phyloP scores from a whole-genome alignment of 2,113 vertebrate species.

The Mirounga angustirostris region DNA sequence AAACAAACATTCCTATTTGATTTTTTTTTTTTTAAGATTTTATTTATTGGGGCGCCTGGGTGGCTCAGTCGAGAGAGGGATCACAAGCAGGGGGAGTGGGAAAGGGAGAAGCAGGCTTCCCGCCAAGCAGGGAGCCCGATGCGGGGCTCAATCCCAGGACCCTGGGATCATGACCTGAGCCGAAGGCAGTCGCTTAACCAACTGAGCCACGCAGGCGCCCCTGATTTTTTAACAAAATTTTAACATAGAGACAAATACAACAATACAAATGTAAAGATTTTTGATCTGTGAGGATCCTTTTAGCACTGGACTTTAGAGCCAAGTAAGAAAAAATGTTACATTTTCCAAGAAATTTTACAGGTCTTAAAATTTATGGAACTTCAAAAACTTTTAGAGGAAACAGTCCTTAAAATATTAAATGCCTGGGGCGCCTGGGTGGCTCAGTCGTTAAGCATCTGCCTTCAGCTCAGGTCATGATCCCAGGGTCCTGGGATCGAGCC shows the following conservation, averaged over 20 bases:
- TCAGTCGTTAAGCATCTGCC: too few relatives aligned
- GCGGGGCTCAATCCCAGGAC: too few relatives aligned
- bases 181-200: too few relatives aligned
- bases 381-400: neutral
- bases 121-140: too few relatives aligned
- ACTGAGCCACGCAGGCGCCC: too few relatives aligned
- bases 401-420: neutral
- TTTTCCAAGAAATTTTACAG: neutral
- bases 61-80: too few relatives aligned
- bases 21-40: neutral
- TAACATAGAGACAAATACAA: slow-evolving; percentile 19
- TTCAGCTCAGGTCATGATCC: too few relatives aligned
- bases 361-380: neutral
- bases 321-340: neutral
- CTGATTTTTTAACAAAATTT: neutral
- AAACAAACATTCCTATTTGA: neutral
- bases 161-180: too few relatives aligned
- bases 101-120: too few relatives aligned
- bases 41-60: too few relatives aligned
- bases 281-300: neutral
- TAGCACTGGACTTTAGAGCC: neutral
- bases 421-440: neutral
- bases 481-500: too few relatives aligned
- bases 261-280: neutral
- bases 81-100: too few relatives aligned